phyloP scores from a whole-genome alignment of 2,113 vertebrate species.

The Chitala chitala region DNA sequence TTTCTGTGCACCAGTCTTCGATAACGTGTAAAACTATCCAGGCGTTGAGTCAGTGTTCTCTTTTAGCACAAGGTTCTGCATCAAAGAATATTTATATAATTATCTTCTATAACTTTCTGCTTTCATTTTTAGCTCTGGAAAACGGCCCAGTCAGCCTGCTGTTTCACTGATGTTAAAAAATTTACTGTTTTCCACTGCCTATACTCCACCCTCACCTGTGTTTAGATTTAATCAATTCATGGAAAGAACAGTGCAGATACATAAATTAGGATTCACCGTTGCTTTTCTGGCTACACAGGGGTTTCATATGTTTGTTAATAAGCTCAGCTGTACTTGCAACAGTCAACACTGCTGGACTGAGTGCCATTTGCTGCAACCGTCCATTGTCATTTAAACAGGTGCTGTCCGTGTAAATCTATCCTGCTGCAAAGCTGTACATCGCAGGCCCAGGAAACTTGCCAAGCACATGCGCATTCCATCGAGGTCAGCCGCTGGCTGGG shows the following conservation, averaged over 20 bases:
- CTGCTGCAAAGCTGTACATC: background rate
- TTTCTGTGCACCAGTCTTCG: background rate
- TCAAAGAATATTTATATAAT: slow-evolving; percentile 1
- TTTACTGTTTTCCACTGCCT: background rate
- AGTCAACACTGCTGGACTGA: too few relatives aligned
- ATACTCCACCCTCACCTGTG: background rate
- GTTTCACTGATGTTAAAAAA: background rate
- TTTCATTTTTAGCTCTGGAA: background rate
- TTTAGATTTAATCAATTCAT: background rate
- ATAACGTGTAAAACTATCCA: background rate
- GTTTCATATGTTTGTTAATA: background rate
- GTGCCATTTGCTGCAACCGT: background rate
- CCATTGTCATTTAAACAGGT: slow-evolving; percentile 45
- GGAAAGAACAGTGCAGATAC: too few relatives aligned
- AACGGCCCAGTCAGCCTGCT: background rate
- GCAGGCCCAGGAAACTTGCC: slow-evolving; percentile 28
- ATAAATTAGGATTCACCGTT: background rate
- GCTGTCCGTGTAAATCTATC: slow-evolving; percentile 26
- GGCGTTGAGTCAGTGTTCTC: background rate
- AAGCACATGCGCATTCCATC: slow-evolving; percentile 47
- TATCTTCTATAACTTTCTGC: background rate
- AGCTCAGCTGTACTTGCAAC: background rate
- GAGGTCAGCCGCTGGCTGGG: slow-evolving; percentile 43
- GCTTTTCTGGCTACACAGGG: background rate
- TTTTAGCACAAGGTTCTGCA: background rate